Base-by-base conservation (phyloP, 2,888 invertebrate genomes). In the Andrena praecox region DNA sequence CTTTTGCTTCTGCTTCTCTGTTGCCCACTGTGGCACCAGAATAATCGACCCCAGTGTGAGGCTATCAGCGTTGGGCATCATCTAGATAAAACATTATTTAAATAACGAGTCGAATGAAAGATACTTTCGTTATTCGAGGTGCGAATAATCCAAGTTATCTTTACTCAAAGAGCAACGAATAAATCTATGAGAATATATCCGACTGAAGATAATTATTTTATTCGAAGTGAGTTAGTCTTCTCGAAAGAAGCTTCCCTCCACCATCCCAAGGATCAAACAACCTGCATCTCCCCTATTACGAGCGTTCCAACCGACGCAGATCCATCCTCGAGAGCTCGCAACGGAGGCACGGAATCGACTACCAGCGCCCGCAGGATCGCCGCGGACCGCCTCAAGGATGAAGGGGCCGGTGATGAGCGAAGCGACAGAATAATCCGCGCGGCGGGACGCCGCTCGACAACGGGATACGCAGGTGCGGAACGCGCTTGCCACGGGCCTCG, bases 351-450 rank as follows among this genome's bases (percentile, higher is more conserved):
- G 8, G 54, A 24, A 54, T 54, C 54, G 20, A 20, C 54, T 54
- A 54, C 54, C 54, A 54, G 54, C 54, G 24, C 62, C 71, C 71
- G 5, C 35, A n/a, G 64, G 60, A 62, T 20, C 33, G 12, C 33
- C 1, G 6, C 12, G 10, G 1, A 16, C 6, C 20, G 16, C n/a
- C 6, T 10, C 89, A 86, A 87, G 89, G 89, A 91, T 91, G 91
- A 68, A 48, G 20, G 35, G 52, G 27, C 16, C 52, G 62, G 8
- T 20, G 73, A 77, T 27, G 77, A 80, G 48, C 68, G 66, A 77
- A 54, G 42, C 69, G 82, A 73, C 80, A 70, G 81, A 56, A 83
- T 83, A 83, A 83, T 81, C 77, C 69, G 56, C 54, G 31, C 63
- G 42, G 42, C 56, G 69, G 33, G 80, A 78, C 72, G 80, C 64